A percentile compares a stretch with the other conserved stretches of the same genome.
These are phyloP conservation scores for Torymus tubicola DNA, from an alignment of 2,888 invertebrate species.

Conservation along the genomic window DNA sequence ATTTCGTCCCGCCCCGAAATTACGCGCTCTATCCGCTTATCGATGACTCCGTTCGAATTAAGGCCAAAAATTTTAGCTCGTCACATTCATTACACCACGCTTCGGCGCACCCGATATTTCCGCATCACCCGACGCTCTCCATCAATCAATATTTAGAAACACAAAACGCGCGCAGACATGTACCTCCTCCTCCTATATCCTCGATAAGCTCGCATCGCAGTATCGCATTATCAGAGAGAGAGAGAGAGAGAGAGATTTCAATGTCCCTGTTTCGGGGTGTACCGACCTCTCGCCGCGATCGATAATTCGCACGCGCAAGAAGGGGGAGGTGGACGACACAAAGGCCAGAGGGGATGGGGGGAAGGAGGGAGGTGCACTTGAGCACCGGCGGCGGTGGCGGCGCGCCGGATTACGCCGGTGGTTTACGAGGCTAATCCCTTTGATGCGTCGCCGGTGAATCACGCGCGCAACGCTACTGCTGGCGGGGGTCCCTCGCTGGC, in stretches of 20 bases:
- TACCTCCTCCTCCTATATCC: too few species aligned
- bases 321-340: constrained; percentile 12
- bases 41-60: too few species aligned
- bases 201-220: background rate
- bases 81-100: too few species aligned
- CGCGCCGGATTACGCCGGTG: constrained; percentile 59
- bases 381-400: constrained; percentile 5
- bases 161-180: constrained; percentile 3
- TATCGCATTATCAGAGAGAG: constrained; percentile 8
- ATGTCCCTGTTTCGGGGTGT: constrained; percentile 29
- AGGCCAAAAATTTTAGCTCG: too few species aligned
- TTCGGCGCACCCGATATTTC: constrained; percentile 5
- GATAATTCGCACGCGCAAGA: constrained; percentile 53
- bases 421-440: constrained; percentile 64
- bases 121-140: constrained; percentile 6
- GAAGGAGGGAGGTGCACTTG: constrained; percentile 22
- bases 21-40: too few species aligned
- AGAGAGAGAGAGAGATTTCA: constrained; percentile 7
- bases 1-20: too few species aligned
- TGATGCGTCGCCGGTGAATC: constrained; percentile 62
- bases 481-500: too few species aligned
- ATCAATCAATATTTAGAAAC: constrained; percentile 28
- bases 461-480: constrained; percentile 55
- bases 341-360: constrained; percentile 16
- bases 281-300: constrained; percentile 58